A percentile compares a stretch with the other conserved stretches of the same genome.
Evolutionary conservation across 2,888 invertebrate species (phyloP).

Genomic region (Leptopilina myrica): DNA sequence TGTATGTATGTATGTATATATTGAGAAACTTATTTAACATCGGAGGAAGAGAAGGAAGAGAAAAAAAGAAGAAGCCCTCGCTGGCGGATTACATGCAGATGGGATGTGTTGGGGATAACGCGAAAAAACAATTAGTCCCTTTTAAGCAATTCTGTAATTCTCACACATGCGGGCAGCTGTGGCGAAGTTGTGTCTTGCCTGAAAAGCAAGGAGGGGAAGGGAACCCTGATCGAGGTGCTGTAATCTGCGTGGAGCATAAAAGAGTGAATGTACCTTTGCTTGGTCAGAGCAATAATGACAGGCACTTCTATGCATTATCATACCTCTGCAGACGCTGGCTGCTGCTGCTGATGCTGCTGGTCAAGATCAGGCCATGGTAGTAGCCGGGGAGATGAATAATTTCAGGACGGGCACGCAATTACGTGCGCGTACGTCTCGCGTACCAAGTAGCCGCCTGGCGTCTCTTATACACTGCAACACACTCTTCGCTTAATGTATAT

Average conservation of each 20-base stretch:
- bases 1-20: too few relatives aligned
- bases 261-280: conserved; percentile 53
- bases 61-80: background rate
- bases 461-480: conserved; percentile 47
- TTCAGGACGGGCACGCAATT: conserved; percentile 76
- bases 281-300: conserved; percentile 71
- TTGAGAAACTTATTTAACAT: background rate
- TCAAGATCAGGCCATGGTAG: conserved; percentile 66
- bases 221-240: conserved; percentile 61
- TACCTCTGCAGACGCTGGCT: conserved; percentile 48
- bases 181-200: background rate
- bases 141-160: conserved; percentile 26
- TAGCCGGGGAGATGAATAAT: conserved; percentile 75
- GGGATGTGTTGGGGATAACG: conserved; percentile 22
- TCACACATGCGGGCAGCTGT: background rate
- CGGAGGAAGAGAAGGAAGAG: too few relatives aligned
- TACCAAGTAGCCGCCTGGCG: conserved; percentile 74
- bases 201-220: background rate
- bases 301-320: conserved; percentile 76
- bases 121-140: conserved; percentile 39
- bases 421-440: conserved; percentile 75
- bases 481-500: background rate
- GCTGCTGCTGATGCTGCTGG: conserved; percentile 64
- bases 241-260: conserved; percentile 66
- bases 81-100: conserved; percentile 22